phyloP scores from a whole-genome alignment of 2,797 vertebrate genomes.

The Orestias chungarensis region DNA sequence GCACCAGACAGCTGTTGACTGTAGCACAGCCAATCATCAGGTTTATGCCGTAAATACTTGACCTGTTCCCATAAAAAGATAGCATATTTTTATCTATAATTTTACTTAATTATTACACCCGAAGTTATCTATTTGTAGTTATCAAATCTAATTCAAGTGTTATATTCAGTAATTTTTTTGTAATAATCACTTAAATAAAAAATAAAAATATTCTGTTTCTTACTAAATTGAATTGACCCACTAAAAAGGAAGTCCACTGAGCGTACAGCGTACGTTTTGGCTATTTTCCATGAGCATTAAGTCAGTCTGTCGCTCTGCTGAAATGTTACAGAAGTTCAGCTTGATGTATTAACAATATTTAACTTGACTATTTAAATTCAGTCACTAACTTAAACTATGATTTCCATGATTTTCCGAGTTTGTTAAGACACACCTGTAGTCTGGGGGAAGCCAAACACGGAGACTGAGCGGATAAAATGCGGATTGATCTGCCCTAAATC shows the following conservation, averaged over 20 bases:
- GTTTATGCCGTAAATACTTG: too few species aligned
- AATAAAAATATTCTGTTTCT: too few species aligned
- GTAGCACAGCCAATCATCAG: too few species aligned
- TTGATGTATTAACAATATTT: not conserved
- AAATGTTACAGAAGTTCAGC: not conserved
- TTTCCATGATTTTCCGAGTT: not conserved
- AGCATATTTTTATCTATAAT: too few species aligned
- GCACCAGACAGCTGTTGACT: not conserved
- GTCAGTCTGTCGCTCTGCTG: not conserved
- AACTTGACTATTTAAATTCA: not conserved
- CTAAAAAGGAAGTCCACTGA: not conserved
- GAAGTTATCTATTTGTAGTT: not conserved
- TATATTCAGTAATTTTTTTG: not conserved
- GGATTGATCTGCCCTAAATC: conserved; percentile 37
- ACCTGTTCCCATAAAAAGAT: too few species aligned
- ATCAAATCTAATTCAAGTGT: not conserved
- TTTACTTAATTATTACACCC: too few species aligned
- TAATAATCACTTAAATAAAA: too few species aligned
- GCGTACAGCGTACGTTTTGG: not conserved
- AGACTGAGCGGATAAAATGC: conserved; percentile 2
- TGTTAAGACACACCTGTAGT: not conserved
- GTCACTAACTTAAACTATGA: not conserved
- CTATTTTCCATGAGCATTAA: not conserved
- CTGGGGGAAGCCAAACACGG: not conserved
- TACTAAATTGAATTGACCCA: too few species aligned